A percentile compares a stretch with the other conserved stretches of the same genome.
phyloP scores from a whole-genome alignment of 1,140 invertebrate species.

The Bombus ignitus region DNA sequence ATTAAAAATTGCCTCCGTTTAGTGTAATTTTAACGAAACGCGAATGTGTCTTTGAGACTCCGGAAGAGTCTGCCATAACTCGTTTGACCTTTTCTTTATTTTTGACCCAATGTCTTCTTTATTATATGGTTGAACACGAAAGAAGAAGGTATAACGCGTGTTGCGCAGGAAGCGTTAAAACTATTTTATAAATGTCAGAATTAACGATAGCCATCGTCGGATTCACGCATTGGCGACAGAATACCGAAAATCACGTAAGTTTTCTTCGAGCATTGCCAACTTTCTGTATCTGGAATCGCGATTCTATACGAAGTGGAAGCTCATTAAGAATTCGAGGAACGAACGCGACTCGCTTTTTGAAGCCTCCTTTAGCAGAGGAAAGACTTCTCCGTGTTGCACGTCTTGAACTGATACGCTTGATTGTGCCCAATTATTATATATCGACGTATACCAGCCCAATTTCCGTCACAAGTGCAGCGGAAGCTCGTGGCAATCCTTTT shows the following conservation, averaged over 20 bases:
- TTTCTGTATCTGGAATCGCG: neutral
- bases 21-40: neutral
- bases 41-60: neutral
- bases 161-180: no score
- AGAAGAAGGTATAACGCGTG: no score
- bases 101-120: no score
- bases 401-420: constrained; percentile 29
- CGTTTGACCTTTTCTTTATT: neutral
- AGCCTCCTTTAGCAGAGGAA: neutral
- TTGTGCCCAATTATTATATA: constrained; percentile 36
- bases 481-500: constrained; percentile 31
- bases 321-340: constrained; percentile 54
- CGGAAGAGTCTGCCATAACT: neutral
- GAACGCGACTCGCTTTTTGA: neutral
- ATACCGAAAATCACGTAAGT: no score
- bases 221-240: no score
- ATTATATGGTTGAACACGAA: no score
- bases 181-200: no score
- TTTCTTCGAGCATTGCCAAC: no score
- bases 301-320: neutral
- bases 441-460: constrained; percentile 32
- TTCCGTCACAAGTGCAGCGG: constrained; percentile 33
- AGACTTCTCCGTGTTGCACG: constrained; percentile 23
- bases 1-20: constrained; percentile 29
- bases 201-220: neutral